A percentile compares a stretch with the other conserved stretches of the same genome.
Conservation (phyloP, 2,797 vertebrate species). For the Cynopterus sphinx region DNA sequence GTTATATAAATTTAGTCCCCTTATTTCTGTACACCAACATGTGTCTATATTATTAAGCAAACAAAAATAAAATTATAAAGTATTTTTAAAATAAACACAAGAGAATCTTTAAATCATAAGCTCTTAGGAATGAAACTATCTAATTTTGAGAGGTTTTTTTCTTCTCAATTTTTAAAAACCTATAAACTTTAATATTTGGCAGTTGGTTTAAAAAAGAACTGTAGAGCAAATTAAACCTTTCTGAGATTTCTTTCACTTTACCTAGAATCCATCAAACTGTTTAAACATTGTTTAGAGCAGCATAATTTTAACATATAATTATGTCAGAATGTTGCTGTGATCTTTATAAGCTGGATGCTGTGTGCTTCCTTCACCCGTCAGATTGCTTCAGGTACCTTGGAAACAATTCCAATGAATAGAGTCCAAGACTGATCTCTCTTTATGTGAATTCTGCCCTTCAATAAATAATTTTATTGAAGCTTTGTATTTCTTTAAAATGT, state of each 20-base stretch:
- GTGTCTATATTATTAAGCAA: neutral
- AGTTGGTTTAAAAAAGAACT: conserved; percentile 4
- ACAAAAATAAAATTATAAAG: neutral
- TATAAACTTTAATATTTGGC: neutral
- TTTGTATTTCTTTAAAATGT: neutral
- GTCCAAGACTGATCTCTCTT: neutral
- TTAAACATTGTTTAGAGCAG: neutral
- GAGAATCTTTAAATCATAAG: neutral
- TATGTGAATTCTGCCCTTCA: neutral
- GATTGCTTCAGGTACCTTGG: neutral
- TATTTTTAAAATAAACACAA: neutral
- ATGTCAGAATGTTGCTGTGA: neutral
- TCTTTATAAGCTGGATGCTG: neutral
- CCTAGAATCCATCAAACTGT: neutral
- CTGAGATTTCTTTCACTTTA: neutral
- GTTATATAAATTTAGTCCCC: neutral
- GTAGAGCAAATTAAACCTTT: neutral
- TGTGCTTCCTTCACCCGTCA: neutral
- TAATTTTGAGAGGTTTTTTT: neutral
- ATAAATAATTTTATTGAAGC: neutral
- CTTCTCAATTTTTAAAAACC: neutral
- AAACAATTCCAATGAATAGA: neutral
- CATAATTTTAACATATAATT: neutral
- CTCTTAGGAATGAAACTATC: neutral
- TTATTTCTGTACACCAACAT: neutral